Evolutionary conservation across 2,797 vertebrate species (phyloP), one percentile per base, ranked within the genome.

Genomic region (Ceryle rudis): DNA sequence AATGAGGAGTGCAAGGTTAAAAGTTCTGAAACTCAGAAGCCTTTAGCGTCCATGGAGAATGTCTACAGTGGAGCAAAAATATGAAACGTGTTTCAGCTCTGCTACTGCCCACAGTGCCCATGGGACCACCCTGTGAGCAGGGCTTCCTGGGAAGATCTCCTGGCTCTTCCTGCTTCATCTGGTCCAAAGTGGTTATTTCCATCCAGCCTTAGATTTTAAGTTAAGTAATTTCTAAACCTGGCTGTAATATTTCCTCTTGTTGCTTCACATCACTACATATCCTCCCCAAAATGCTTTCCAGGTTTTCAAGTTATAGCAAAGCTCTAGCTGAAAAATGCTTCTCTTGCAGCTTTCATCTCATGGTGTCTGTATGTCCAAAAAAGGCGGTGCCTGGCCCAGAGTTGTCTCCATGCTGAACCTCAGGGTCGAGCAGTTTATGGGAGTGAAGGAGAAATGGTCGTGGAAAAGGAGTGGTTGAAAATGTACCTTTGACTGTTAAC

Each of bases 51-150:
- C 51, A 14, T 37, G 35, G 87, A 51, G 33, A 69, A 61, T 1
- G 29, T 61, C 29, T 41, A 52, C 14, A 8, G 8, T 29, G 49
- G 31, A 61, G 65, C 52, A 66, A 85, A 52, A 65, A 58, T 16
- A 19, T 37, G 44, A 51, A 62, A 72, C 0, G 2, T 69, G 61
- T n/a, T 79, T 91, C 52, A 77, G 46, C 31, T 46, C 26, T 29
- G 39, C 26, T 33, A 2, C 66, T 87, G 46, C 55, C 55, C 51
- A 22, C 8, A 25, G 49, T 9, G 37, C 28, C 41, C 61, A 4
- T 0, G 0, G 57, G 33, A 28, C n/a, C 47, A 1, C 17, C 25
- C 26, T 65, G 33, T 17, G 44, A 54, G 14, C 39, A 19, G 7
- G 54, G 58, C 12, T 83, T 12, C 18, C 13, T 3, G 3, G 33